Base-by-base conservation (phyloP, 2,797 vertebrate species). In the Echiichthys vipera region DNA sequence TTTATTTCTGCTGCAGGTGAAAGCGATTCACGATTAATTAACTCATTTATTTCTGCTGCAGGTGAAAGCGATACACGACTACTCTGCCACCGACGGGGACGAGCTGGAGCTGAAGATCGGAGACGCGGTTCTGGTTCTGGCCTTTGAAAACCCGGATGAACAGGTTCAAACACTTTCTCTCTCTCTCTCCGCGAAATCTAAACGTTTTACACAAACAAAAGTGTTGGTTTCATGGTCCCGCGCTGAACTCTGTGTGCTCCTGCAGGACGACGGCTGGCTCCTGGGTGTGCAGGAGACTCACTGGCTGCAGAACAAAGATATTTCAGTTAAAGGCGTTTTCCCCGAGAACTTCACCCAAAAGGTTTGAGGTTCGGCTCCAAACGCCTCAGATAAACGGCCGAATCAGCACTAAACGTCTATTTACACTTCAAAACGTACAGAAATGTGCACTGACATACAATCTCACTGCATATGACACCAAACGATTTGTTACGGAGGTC, bases 261-360 rank as follows among this genome's bases (percentile, higher is more conserved):
- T 65, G 14, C 88, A 99, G 98, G 98, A 99, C 0, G 97, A 99
- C 22, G 98, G 98, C 76, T 99, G 98, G 98, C 95, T 99, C 74
- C 82, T 98, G 95, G 98, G 97, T 0, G 88, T 99, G 74, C 96
- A 96, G 89, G 97, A 99, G 85, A 92, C 94, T n/a, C 92, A 96
- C 68, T 99, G 98, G 97, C 81, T 95, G 68, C 91, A 96, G 91
- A 95, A 91, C 69, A 97, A 97, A 91, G 95, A 96, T 74, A 86
- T 96, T 85, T 94, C 96, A 74, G 92, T 86, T 86, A 96, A 95
- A 91, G 97, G 97, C 0, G 97, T 99, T 89, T 99, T 99, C 92
- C 98, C 98, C 0, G 98, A 99, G 89, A 99, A 99, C 94, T 99
- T 99, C 81, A 99, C 98, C 0, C 96, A 97, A 85, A 95, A 94